phyloP scores from a whole-genome alignment of 2,797 vertebrate species.

The Chelmon rostratus region DNA sequence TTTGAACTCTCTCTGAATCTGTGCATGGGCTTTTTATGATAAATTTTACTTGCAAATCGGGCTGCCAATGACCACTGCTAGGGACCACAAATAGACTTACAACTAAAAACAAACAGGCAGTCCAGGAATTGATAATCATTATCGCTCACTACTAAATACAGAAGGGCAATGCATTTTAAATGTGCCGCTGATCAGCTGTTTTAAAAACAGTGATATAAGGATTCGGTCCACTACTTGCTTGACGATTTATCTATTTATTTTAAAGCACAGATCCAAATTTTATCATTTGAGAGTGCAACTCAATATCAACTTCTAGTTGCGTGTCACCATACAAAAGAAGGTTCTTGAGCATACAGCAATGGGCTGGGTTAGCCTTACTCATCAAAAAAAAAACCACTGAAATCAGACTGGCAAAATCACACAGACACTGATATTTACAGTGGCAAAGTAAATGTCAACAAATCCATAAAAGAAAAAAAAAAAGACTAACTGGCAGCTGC shows the following conservation, averaged over 20 bases:
- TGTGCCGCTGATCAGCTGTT: neutral
- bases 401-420: neutral
- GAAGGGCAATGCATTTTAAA: neutral
- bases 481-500: too few relatives aligned
- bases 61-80: neutral
- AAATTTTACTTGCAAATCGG: constrained; percentile 12
- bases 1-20: constrained; percentile 16
- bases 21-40: neutral
- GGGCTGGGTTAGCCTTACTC: too few relatives aligned
- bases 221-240: neutral
- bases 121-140: neutral
- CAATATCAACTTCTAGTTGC: constrained; percentile 11
- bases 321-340: neutral
- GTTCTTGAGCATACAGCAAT: neutral
- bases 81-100: constrained; percentile 16
- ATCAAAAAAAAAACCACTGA: neutral
- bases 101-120: constrained; percentile 13
- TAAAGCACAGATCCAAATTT: too few relatives aligned
- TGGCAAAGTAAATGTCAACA: neutral
- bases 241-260: neutral
- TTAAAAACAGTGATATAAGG: neutral
- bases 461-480: neutral
- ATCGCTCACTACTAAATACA: neutral
- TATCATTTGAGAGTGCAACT: neutral
- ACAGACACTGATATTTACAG: neutral